A percentile compares a stretch with the other conserved stretches of the same genome.
Evolutionary conservation across 2,888 invertebrate genomes (phyloP).

Genomic region (Xestia c-nigrum): DNA sequence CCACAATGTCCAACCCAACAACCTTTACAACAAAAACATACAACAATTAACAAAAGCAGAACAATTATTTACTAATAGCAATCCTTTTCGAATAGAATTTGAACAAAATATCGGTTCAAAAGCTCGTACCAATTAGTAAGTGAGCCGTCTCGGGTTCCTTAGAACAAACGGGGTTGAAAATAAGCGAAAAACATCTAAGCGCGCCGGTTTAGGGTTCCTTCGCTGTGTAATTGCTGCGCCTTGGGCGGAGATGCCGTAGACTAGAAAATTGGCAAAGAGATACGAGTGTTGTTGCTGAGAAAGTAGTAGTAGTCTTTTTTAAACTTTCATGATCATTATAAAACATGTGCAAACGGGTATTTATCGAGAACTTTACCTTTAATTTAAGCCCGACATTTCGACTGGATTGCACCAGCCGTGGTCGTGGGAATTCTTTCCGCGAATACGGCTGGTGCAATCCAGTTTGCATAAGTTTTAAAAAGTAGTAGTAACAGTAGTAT

Average conservation of each 20-base stretch:
- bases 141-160: conserved; percentile 81
- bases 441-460: no score
- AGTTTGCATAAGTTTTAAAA: no score
- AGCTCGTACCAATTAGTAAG: conserved; percentile 86
- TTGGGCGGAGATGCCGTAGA: conserved; percentile 74
- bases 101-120: conserved; percentile 74
- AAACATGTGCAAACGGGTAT: no score
- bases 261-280: conserved; percentile 38
- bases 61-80: conserved; percentile 68
- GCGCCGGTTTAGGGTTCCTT: conserved; percentile 82
- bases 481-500: no score
- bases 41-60: conserved; percentile 48
- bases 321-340: no score
- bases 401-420: no score
- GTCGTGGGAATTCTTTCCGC: no score
- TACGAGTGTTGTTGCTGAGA: background rate
- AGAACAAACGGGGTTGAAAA: conserved; percentile 78
- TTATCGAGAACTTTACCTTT: no score
- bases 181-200: conserved; percentile 86
- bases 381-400: no score
- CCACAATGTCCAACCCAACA: background rate
- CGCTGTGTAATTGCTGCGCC: conserved; percentile 85
- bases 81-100: conserved; percentile 72
- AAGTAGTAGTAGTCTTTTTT: no score
- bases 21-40: conserved; percentile 8